Base-by-base conservation (phyloP, 2,888 invertebrate genomes). In the Branchipolynoe longqiensis region DNA sequence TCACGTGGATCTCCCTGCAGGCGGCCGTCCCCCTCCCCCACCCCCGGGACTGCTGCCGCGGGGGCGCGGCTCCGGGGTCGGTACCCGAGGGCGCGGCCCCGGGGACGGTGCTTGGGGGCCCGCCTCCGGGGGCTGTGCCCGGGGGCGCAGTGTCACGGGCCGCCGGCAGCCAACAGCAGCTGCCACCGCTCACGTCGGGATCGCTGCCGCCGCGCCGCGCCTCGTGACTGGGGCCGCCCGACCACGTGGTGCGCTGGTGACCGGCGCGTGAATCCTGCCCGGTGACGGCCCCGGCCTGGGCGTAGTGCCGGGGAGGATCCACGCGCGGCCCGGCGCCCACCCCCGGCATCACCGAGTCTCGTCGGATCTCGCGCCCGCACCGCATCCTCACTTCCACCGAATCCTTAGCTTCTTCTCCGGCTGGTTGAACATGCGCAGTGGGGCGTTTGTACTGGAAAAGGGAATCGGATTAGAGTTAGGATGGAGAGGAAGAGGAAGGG, bases 1-100 rank as follows among this genome's bases (percentile, higher is more conserved):
- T 78, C 3, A 78, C 78, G 48, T 78, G 78, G 28, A 78, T 78
- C 78, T 78, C 78, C 78, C 78, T 12, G 78, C 33, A 78, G 1
- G 48, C 25, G 6, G 36, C 69, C 58, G n/a, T 4, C n/a, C 38
- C 69, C 1, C n/a, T n/a, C 25, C 1, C 69, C 69, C 58, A n/a
- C 12, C n/a, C 38, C 69, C 1, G 69, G 69, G 0, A 36, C 1
- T 8, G 69, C 6, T 4, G 33, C 18, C 1, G 8, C 38, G 6
- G 22, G 33, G 0, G 8, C 4, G 3, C 62, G 28, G 18, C 62
- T 31, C 14, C 28, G n/a, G 14, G 62, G 31, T 48, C 8, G 8
- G 18, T 48, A 18, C 8, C 58, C 58, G 58, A 4, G 4, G 25
- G 22, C n/a, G 38, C 36, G 1, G 0, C 69, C 69, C 22, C 8